A percentile compares a stretch with the other conserved stretches of the same genome.
Conservation (phyloP, 2,888 invertebrate genomes). For the Cyaniris semiargus region DNA sequence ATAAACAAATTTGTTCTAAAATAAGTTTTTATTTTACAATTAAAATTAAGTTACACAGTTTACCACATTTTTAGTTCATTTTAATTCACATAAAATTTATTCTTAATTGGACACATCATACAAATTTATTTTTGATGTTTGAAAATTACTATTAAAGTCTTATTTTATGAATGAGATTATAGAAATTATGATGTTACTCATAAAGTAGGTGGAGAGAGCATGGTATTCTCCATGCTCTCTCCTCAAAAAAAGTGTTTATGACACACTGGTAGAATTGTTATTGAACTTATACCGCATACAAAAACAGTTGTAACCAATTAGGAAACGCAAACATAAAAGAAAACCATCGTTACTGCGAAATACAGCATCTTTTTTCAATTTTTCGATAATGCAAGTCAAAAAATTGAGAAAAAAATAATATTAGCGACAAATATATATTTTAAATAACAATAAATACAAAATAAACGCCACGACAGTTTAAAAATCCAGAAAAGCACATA, state of each 20-base stretch:
- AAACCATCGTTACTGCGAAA: not conserved
- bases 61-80: conserved; percentile 12
- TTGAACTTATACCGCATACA: not conserved
- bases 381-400: not conserved
- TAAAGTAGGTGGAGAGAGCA: too few relatives aligned
- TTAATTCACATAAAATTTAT: not conserved
- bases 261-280: too few relatives aligned
- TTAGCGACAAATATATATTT: not conserved
- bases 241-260: not conserved
- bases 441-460: not conserved
- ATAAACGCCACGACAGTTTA: not conserved
- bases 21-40: conserved; percentile 17
- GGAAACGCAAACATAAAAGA: not conserved
- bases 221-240: too few relatives aligned
- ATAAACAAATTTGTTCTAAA: conserved; percentile 9
- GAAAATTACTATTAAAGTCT: not conserved
- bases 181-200: not conserved
- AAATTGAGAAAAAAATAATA: not conserved
- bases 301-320: not conserved
- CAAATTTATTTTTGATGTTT: not conserved
- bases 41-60: conserved; percentile 10
- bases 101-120: not conserved
- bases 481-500: not conserved
- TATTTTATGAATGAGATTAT: not conserved
- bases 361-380: not conserved